A percentile compares a stretch with the other conserved stretches of the same genome.
phyloP scores from a whole-genome alignment of 2,113 vertebrate genomes.

The Sinosuthora webbiana region DNA sequence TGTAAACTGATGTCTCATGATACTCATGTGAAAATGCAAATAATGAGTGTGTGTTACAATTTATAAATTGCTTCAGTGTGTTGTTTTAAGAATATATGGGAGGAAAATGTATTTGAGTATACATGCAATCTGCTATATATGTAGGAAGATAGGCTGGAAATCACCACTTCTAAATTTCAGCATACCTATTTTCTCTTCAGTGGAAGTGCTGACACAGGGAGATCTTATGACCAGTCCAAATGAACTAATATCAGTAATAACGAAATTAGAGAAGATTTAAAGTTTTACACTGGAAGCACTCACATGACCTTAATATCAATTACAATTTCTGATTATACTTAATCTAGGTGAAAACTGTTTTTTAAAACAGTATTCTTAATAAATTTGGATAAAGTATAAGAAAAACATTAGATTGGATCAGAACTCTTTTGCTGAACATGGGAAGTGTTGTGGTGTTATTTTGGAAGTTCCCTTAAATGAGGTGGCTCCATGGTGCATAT shows the following conservation, averaged over 20 bases:
- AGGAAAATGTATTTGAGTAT: not conserved
- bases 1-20: not conserved
- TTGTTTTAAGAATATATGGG: not conserved
- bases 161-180: not conserved
- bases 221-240: not conserved
- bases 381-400: not conserved
- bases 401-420: not conserved
- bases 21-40: not conserved
- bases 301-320: not conserved
- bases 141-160: not conserved
- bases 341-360: not conserved
- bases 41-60: not conserved
- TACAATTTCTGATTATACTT: not conserved
- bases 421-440: not conserved
- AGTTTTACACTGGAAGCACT: not conserved
- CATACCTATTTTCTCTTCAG: not conserved
- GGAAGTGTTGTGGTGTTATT: not conserved
- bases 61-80: not conserved
- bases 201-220: not conserved
- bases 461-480: not conserved
- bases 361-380: not conserved
- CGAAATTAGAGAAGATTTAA: not conserved
- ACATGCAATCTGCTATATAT: not conserved
- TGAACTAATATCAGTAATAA: not conserved
- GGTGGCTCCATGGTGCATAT: fast-evolving